phyloP scores from a whole-genome alignment of 2,113 vertebrate species.

The Mohoua ochrocephala region DNA sequence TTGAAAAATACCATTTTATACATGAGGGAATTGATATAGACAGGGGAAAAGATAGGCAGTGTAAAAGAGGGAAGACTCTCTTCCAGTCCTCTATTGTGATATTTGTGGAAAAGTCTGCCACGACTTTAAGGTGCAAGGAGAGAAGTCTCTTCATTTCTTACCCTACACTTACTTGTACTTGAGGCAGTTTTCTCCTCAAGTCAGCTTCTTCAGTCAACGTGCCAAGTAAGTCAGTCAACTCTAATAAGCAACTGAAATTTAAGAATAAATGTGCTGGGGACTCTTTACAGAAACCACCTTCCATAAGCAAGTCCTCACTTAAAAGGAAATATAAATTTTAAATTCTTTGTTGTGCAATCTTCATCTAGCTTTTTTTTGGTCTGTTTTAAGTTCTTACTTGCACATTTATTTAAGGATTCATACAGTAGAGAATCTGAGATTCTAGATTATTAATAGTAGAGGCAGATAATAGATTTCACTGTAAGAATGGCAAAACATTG shows the following conservation, averaged over 20 bases:
- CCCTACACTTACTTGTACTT: neutral
- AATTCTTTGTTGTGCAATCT: neutral
- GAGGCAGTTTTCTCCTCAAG: neutral
- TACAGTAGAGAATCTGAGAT: neutral
- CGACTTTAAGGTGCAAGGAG: neutral
- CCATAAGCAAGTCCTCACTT: neutral
- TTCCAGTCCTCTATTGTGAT: neutral
- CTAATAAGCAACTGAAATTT: neutral
- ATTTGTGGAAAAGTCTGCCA: neutral
- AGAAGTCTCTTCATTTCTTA: neutral
- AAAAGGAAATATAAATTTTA: neutral
- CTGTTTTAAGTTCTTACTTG: neutral
- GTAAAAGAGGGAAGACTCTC: neutral
- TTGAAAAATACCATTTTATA: neutral
- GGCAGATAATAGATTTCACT: neutral
- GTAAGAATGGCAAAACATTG: neutral
- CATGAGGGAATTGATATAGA: neutral
- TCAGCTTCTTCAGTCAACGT: neutral
- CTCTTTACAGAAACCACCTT: neutral
- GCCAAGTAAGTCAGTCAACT: neutral
- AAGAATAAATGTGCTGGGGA: neutral
- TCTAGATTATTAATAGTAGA: neutral
- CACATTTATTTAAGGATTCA: neutral
- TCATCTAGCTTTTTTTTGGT: neutral
- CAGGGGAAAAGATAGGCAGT: neutral